phyloP scores from a whole-genome alignment of 2,888 invertebrate genomes.

The Dicyrtomina minuta region DNA sequence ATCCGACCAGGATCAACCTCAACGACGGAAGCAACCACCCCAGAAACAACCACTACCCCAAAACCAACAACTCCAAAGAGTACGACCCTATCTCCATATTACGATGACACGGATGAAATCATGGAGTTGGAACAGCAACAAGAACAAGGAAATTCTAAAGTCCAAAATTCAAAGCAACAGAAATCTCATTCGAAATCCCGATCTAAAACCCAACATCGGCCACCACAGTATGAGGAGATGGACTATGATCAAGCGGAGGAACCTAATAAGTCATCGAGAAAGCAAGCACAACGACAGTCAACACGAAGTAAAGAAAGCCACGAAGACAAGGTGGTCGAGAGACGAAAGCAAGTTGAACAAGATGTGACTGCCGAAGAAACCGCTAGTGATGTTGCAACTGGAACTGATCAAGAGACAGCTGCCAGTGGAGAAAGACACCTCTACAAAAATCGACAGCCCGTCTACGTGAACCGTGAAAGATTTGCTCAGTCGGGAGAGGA shows the following conservation, averaged over 20 bases:
- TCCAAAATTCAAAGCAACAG: constrained; percentile 5
- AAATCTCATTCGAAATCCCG: not conserved
- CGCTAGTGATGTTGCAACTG: no score
- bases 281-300: not conserved
- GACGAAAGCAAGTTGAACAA: not conserved
- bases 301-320: not conserved
- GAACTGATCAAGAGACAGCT: constrained; percentile 3
- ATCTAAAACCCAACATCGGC: not conserved
- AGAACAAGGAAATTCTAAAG: no score
- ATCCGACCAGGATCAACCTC: constrained; percentile 7
- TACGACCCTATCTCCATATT: not conserved
- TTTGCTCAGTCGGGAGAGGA: constrained; percentile 6
- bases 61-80: not conserved
- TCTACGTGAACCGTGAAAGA: constrained; percentile 13
- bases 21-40: constrained; percentile 1
- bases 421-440: constrained; percentile 16
- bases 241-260: no score
- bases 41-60: not conserved
- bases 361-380: not conserved
- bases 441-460: not conserved
- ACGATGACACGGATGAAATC: constrained; percentile 26
- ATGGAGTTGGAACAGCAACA: not conserved
- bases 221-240: no score
- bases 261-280: no score
- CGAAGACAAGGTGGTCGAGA: no score